Evolutionary conservation across 2,113 vertebrate species (phyloP), one percentile per base, ranked within the genome.

Genomic region (Ceyx cyanopectus): DNA sequence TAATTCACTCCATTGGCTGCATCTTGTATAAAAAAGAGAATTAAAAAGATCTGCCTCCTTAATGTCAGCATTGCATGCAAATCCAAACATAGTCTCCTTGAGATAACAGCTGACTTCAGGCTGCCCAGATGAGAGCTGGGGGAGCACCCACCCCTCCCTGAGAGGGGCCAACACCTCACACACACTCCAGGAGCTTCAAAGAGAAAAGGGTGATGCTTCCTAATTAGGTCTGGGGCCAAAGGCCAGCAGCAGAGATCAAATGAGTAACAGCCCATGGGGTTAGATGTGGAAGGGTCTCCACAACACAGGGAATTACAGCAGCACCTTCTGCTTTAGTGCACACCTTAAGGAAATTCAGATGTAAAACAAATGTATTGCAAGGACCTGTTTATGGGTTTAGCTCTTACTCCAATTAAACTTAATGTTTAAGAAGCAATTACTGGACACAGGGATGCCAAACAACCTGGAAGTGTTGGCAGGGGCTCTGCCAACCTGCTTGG

Each of bases 401-500:
- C 30, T 3, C 1, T n/a, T 29, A 40, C 0, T 0, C 23, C 53
- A 12, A 51, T 61, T 24, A 54, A 40, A 57, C 17, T 74, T 12
- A 8, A 13, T 13, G n/a, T 22, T 78, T 20, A 63, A 72, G 41
- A 23, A 75, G 40, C 1, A 6, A 30, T 81, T 78, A 68, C 32
- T 30, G 50, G 26, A 63, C 78, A 61, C 4, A 0, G 34, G 40
- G 27, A 9, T 77, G n/a, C 63, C 57, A 17, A 68, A 50, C 16
- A 66, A 67, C 24, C 10, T 88, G 40, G 34, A 78, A 75, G 32
- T 2, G 3, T 21, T 3, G 2, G 10, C 48, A 83, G 51, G 48
- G 60, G 48, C 43, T 41, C 43, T 1, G 5, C 20, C n/a, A 53
- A 43, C 22, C 15, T 53, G 6, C 57, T 19, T 26, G 56, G 46